These are phyloP conservation scores for Idaea aversata DNA, from an alignment of 2,888 invertebrate genomes.

Conservation along the genomic window DNA sequence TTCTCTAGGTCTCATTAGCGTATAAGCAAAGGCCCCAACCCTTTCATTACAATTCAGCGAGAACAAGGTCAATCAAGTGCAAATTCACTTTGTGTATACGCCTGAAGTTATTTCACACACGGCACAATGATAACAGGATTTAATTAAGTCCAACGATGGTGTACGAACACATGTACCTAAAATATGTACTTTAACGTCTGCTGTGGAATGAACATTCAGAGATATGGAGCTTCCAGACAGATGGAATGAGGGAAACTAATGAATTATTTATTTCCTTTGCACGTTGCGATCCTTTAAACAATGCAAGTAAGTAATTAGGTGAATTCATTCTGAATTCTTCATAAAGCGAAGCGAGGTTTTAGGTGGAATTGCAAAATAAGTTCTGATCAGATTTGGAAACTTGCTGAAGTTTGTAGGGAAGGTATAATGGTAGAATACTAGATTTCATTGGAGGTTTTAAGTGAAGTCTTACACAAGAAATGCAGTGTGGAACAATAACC, in stretches of 20 bases:
- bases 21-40: constrained; percentile 8
- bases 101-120: constrained; percentile 6
- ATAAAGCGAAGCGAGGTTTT: background rate
- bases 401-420: background rate
- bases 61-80: constrained; percentile 16
- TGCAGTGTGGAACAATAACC: too few relatives aligned
- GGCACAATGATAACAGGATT: constrained; percentile 16
- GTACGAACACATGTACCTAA: constrained; percentile 11
- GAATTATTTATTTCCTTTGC: background rate
- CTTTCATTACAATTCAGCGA: constrained; percentile 11
- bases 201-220: constrained; percentile 16
- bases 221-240: background rate
- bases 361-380: background rate
- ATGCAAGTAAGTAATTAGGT: background rate
- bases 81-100: constrained; percentile 17
- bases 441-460: too few relatives aligned
- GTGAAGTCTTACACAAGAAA: too few relatives aligned
- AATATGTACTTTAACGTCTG: constrained; percentile 21
- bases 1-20: background rate
- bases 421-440: too few relatives aligned
- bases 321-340: background rate
- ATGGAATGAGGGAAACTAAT: background rate
- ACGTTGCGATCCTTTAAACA: background rate
- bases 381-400: background rate
- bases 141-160: constrained; percentile 22